These are phyloP conservation scores for Agrochola lychnidis DNA, from an alignment of 2,888 invertebrate species.

Conservation along the genomic window DNA sequence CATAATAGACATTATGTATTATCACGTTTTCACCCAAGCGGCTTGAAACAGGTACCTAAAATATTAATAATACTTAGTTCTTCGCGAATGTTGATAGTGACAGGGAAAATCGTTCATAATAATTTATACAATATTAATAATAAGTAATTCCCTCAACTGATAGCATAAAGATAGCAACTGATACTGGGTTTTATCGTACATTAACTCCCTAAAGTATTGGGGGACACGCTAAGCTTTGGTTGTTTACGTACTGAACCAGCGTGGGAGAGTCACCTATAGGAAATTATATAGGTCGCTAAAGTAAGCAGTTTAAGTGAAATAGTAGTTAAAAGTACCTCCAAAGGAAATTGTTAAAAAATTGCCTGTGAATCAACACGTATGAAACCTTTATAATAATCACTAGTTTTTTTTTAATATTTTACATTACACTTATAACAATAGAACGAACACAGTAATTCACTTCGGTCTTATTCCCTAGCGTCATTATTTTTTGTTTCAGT, in stretches of 20 bases:
- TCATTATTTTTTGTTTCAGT: too few relatives aligned
- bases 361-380: too few relatives aligned
- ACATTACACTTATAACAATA: too few relatives aligned
- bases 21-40: conserved; percentile 28
- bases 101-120: conserved; percentile 16
- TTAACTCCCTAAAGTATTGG: conserved; percentile 10
- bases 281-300: background rate
- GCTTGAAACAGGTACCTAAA: background rate
- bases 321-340: background rate
- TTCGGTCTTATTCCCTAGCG: too few relatives aligned
- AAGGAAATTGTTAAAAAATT: too few relatives aligned
- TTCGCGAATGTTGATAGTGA: conserved; percentile 15
- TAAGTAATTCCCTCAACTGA: conserved; percentile 9
- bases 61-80: background rate
- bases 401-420: too few relatives aligned
- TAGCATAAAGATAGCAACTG: conserved; percentile 30
- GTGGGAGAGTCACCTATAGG: background rate
- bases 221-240: conserved; percentile 4
- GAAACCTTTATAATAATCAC: too few relatives aligned
- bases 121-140: conserved; percentile 12
- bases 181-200: conserved; percentile 32
- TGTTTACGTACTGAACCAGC: background rate
- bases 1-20: background rate
- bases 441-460: too few relatives aligned
- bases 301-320: too few relatives aligned